phyloP scores from a whole-genome alignment of 2,888 invertebrate species.

The Sphecodes monilicornis region DNA sequence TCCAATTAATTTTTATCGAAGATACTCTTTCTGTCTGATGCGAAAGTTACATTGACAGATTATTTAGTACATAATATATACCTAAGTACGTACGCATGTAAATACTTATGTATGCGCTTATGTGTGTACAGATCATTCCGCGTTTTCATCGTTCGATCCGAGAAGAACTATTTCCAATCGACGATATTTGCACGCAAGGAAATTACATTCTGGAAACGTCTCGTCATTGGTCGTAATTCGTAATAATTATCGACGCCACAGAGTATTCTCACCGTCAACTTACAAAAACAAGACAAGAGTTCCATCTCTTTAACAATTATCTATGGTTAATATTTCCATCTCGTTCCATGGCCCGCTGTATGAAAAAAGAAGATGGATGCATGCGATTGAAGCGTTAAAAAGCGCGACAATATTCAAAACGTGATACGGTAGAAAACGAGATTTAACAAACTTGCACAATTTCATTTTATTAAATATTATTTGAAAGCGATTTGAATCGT shows the following conservation, averaged over 20 bases:
- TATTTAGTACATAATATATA: slow-evolving; percentile 32
- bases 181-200: neutral
- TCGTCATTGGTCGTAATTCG: slow-evolving; percentile 5
- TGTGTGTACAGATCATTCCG: slow-evolving; percentile 33
- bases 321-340: neutral
- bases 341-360: neutral
- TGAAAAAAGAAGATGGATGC: neutral
- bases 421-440: neutral
- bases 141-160: slow-evolving; percentile 22
- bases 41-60: slow-evolving; percentile 68
- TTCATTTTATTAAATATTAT: neutral
- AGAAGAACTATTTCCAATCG: slow-evolving; percentile 15
- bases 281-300: neutral
- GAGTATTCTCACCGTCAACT: too few species aligned
- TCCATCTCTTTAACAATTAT: neutral
- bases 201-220: neutral
- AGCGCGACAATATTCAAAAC: neutral
- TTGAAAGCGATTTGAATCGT: neutral
- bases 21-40: slow-evolving; percentile 48
- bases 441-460: neutral
- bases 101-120: neutral
- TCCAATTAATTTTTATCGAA: slow-evolving; percentile 45
- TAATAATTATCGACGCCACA: neutral
- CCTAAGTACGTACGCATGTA: neutral
- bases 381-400: neutral